Evolutionary conservation across 2,797 vertebrate species (phyloP).

Genomic region (Poliocrania exsul): DNA sequence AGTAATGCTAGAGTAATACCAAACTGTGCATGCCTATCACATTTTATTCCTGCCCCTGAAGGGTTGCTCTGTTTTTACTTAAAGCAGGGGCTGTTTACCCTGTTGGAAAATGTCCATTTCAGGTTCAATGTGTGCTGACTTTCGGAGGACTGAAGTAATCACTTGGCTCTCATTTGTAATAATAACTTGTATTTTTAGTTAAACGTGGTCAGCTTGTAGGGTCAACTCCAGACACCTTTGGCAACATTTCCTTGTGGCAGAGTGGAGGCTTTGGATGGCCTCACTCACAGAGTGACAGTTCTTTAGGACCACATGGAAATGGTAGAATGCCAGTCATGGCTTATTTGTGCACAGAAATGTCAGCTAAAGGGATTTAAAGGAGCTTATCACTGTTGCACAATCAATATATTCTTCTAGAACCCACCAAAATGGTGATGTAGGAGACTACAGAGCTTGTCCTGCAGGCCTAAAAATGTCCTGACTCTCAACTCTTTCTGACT

Average conservation of each 20-base stretch:
- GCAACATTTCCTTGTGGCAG: not conserved
- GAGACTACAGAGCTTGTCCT: not conserved
- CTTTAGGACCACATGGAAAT: not conserved
- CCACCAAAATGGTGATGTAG: not conserved
- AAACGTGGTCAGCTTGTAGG: not conserved
- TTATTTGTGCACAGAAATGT: not conserved
- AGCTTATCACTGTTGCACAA: not conserved
- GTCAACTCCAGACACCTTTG: not conserved
- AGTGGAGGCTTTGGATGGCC: not conserved
- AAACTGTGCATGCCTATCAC: slow-evolving; percentile 3
- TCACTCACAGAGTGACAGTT: not conserved
- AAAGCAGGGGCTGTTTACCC: not conserved
- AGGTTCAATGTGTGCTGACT: not conserved
- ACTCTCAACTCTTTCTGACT: not conserved
- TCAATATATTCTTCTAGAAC: not conserved
- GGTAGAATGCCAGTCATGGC: not conserved
- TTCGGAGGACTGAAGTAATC: not conserved
- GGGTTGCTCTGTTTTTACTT: not conserved
- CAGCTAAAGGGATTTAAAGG: not conserved
- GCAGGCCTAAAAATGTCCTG: not conserved
- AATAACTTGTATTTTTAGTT: not conserved
- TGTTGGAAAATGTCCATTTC: not conserved
- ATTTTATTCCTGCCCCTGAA: not conserved
- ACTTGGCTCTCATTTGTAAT: not conserved
- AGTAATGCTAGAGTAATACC: slow-evolving; percentile 3